phyloP scores from a whole-genome alignment of 2,113 vertebrate species.

The Cottus gobio region DNA sequence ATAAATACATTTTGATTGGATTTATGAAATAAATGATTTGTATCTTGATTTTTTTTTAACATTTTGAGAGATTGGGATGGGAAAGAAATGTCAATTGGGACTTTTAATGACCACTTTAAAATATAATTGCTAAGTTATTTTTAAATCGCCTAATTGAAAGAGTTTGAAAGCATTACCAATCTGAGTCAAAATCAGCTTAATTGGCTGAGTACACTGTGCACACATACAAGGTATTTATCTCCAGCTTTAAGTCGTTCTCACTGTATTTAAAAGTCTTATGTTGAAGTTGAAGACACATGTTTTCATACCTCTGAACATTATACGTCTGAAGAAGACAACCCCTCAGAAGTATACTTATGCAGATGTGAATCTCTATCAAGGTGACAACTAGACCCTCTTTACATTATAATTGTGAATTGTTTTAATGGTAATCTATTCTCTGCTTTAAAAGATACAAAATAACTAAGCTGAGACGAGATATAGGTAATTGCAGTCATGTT shows the following conservation, averaged over 20 bases:
- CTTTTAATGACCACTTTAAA: background rate
- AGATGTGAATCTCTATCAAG: background rate
- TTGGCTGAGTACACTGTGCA: background rate
- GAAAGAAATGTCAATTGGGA: background rate
- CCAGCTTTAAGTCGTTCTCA: background rate
- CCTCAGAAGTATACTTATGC: background rate
- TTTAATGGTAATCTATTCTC: background rate
- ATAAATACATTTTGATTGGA: background rate
- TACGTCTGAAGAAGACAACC: background rate
- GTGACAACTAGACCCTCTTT: constrained; percentile 1
- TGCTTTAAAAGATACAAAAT: background rate
- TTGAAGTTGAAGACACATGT: background rate
- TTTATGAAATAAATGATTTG: background rate
- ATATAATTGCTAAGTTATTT: background rate
- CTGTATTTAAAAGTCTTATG: background rate
- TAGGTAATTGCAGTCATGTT: background rate
- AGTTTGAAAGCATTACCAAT: background rate
- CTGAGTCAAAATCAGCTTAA: background rate
- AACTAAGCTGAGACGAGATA: background rate
- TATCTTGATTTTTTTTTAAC: background rate
- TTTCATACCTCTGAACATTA: background rate
- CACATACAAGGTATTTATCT: background rate
- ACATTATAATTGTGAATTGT: background rate
- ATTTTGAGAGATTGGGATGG: background rate
- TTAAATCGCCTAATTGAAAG: background rate